Percentiles rank a stretch among this genome's conserved stretches.
Conservation (phyloP, 2,888 invertebrate genomes). For the Andrena marginata region DNA sequence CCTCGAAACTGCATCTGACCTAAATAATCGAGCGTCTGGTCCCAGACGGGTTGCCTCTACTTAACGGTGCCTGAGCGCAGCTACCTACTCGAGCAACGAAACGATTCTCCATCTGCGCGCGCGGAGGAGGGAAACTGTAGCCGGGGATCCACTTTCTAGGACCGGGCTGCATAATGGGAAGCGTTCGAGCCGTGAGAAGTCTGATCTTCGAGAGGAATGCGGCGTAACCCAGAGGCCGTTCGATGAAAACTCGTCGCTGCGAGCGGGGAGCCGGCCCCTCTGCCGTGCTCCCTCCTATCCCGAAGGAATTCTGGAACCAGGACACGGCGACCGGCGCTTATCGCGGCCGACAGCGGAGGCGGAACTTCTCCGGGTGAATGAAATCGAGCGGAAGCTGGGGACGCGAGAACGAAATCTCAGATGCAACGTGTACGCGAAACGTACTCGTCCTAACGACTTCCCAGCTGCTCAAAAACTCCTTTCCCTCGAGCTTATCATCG, state of each 20-base stretch:
- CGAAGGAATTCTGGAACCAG: slow-evolving; percentile 46
- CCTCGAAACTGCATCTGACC: slow-evolving; percentile 18
- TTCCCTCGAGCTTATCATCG: neutral
- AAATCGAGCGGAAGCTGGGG: slow-evolving; percentile 31
- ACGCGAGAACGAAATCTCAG: slow-evolving; percentile 34
- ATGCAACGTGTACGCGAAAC: neutral
- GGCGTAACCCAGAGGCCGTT: slow-evolving; percentile 15
- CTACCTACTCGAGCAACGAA: neutral
- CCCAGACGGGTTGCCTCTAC: neutral
- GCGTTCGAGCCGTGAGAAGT: slow-evolving; percentile 25
- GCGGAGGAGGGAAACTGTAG: neutral
- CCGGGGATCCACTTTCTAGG: neutral
- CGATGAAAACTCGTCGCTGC: slow-evolving; percentile 22
- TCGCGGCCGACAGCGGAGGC: slow-evolving; percentile 44
- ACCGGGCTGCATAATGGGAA: slow-evolving; percentile 3
- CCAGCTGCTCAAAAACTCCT: neutral
- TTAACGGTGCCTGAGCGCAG: slow-evolving; percentile 7
- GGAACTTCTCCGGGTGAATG: slow-evolving; percentile 30
- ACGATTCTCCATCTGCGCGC: too few species aligned
- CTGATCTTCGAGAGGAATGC: slow-evolving; percentile 14
- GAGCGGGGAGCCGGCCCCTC: neutral
- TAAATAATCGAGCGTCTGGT: slow-evolving; percentile 11
- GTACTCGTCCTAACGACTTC: neutral
- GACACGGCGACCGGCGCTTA: slow-evolving; percentile 40
- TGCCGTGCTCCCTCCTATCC: slow-evolving; percentile 15